Evolutionary conservation across 2,888 invertebrate species (phyloP).

Genomic region (Automeris io): DNA sequence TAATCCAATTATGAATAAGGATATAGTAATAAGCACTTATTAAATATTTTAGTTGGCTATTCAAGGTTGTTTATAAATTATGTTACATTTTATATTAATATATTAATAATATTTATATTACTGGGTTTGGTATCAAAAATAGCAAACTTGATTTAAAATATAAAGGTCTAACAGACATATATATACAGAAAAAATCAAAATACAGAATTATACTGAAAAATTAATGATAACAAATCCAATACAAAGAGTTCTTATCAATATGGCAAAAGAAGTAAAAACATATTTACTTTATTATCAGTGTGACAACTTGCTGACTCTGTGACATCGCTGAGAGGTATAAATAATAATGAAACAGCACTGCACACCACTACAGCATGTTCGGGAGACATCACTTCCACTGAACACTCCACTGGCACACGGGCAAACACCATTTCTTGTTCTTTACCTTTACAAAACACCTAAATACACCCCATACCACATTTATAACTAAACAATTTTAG

Average conservation of each 20-base stretch:
- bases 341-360: constrained; percentile 36
- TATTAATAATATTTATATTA: too few species aligned
- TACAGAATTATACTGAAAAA: constrained; percentile 9
- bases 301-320: constrained; percentile 9
- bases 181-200: constrained; percentile 8
- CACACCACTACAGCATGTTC: constrained; percentile 37
- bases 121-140: too few species aligned
- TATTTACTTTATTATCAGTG: constrained; percentile 57
- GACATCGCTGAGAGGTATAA: constrained; percentile 11
- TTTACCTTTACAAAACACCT: constrained; percentile 56
- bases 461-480: constrained; percentile 68
- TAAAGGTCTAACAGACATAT: constrained; percentile 1
- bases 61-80: too few species aligned
- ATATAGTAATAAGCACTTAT: too few species aligned
- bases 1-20: too few species aligned
- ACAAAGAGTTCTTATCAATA: constrained; percentile 43
- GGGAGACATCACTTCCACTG: constrained; percentile 48
- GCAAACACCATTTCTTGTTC: constrained; percentile 52
- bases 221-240: constrained; percentile 33
- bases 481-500: constrained; percentile 52
- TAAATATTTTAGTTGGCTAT: too few species aligned
- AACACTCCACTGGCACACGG: constrained; percentile 58
- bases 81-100: too few species aligned
- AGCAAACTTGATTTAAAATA: not conserved
- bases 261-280: constrained; percentile 53